Conservation (phyloP, 2,113 vertebrate species). For the Ictalurus punctatus region DNA sequence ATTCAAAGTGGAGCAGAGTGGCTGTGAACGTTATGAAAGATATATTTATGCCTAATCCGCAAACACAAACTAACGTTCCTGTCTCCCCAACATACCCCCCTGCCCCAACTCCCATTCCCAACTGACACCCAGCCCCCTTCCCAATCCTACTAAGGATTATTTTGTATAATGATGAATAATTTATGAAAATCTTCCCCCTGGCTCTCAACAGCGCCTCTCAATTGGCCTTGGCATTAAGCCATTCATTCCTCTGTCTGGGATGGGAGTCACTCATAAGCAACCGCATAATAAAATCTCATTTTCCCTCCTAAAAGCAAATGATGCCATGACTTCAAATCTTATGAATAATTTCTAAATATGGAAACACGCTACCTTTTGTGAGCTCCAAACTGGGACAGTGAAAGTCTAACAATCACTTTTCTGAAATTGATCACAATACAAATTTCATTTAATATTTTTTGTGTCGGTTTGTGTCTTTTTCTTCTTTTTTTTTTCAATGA, state of each 20-base stretch:
- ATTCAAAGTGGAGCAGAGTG: constrained; percentile 7
- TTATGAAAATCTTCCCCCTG: constrained; percentile 75
- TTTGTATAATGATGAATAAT: constrained; percentile 79
- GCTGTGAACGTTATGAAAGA: constrained; percentile 47
- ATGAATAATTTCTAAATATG: constrained; percentile 64
- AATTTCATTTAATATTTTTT: constrained; percentile 28
- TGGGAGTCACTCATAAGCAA: constrained; percentile 70
- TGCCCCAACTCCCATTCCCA: constrained; percentile 50
- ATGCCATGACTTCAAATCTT: constrained; percentile 68
- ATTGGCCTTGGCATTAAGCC: constrained; percentile 79
- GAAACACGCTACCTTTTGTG: constrained; percentile 60
- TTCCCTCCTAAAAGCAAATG: constrained; percentile 68
- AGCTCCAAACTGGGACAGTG: constrained; percentile 32
- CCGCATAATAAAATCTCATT: constrained; percentile 74
- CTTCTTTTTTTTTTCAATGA: background rate
- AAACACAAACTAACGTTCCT: constrained; percentile 40
- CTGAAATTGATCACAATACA: constrained; percentile 15
- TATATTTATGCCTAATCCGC: constrained; percentile 59
- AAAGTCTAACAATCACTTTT: constrained; percentile 22
- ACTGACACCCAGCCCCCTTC: constrained; percentile 64
- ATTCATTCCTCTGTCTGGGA: constrained; percentile 70
- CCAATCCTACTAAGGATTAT: constrained; percentile 73
- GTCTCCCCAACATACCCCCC: constrained; percentile 45
- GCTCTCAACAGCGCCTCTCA: constrained; percentile 70
- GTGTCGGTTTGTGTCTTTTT: background rate